Base-by-base conservation (phyloP, 1,140 invertebrate species). In the Branchinecta lynchi region DNA sequence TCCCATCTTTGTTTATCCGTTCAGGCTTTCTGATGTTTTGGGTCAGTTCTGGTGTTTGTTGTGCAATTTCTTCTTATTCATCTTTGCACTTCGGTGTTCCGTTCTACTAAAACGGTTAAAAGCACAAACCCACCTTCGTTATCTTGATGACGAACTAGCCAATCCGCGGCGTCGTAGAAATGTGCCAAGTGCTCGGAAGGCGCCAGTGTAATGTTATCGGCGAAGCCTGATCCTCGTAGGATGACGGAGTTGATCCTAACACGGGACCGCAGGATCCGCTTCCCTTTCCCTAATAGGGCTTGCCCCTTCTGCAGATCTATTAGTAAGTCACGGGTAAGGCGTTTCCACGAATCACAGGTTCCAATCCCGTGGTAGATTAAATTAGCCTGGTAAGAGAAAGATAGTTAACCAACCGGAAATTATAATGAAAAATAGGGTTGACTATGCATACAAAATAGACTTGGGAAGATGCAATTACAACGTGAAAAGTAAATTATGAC, bases 301-400 rank as follows among this genome's bases (percentile, higher is more conserved):
- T 86, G 71, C 84, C 93, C 84, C 81, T 98, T 98, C 76, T 93
- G 88, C 71, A 97, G 82, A 79, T 98, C 96, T 66, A 95, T 86
- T 68, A 90, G 83, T 21, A 98, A 79, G 76, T 98, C 93, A 68
- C 96, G 83, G 0, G 91, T 92, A 5, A 98, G 76, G 73, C 85
- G 84, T 66, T 84, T 85, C 93, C 93, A 96, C 65, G 70, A 67
- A 78, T 81, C 74, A 77, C 79, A 60, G 66, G 76, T 76, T 15
- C 92, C 91, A 69, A 97, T 84, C 7, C 92, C 93, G 78, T 96
- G 90, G 76, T 88, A 94, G 69, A 94, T 86, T 20, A 15, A 15
- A 60, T 60, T 60, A 60, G 12, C 51, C 51, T 60, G 51, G 12
- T 15, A 60, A 60, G 32, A 32, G 32, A 32, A 5, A 32, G 32